Conservation (phyloP, 2,888 invertebrate genomes). For the Branchipolynoe longqiensis region DNA sequence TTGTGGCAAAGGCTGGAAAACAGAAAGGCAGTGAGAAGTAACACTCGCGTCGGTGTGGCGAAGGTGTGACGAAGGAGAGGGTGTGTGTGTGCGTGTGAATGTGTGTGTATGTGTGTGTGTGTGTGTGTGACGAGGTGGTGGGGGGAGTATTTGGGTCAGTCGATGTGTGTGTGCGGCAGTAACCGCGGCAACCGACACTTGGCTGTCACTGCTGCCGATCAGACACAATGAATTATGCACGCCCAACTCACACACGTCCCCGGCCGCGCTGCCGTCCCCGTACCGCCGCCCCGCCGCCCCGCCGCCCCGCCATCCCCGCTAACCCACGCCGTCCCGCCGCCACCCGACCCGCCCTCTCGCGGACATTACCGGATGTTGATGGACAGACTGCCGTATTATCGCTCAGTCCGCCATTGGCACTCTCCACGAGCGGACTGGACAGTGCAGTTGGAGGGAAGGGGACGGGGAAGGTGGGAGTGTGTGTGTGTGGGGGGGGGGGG, state of each 20-base stretch:
- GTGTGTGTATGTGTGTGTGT: neutral
- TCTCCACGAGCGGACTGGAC: neutral
- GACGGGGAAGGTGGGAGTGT: neutral
- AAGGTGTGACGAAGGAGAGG: neutral
- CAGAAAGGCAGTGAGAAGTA: neutral
- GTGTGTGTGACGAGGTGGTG: slow-evolving; percentile 8
- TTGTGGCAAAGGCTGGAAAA: no score
- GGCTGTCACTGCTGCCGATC: slow-evolving; percentile 39
- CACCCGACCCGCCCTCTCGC: neutral
- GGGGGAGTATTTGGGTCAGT: slow-evolving; percentile 25
- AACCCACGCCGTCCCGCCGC: neutral
- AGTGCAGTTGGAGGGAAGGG: neutral
- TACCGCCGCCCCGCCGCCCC: neutral
- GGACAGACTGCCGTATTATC: slow-evolving; percentile 25
- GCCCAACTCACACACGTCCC: neutral
- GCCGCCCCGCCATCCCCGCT: neutral
- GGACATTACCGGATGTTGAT: slow-evolving; percentile 23
- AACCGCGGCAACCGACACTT: slow-evolving; percentile 37
- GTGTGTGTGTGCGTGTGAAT: slow-evolving; percentile 25
- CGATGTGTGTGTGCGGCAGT: slow-evolving; percentile 49
- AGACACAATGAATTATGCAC: slow-evolving; percentile 44
- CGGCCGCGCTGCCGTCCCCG: neutral
- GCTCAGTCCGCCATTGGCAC: neutral
- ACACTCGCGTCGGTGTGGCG: neutral
- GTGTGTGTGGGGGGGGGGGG: no score